Evolutionary conservation across 2,797 vertebrate genomes (phyloP).

Genomic region (Gymnoscopelus microlampas): DNA sequence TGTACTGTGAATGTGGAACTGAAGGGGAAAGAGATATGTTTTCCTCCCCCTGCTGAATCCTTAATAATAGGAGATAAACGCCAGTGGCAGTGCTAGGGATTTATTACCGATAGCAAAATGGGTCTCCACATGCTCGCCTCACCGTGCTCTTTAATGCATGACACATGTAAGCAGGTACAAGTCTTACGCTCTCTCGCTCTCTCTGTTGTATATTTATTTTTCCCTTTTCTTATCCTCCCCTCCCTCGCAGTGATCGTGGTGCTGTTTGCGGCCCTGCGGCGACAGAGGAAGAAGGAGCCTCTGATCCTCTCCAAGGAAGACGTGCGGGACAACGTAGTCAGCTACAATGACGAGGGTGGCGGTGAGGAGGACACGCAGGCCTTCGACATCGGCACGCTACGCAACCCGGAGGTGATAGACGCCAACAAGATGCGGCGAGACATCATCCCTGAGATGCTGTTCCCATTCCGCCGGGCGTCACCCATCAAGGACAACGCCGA

Average conservation of each 20-base stretch:
- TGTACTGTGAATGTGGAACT: constrained; percentile 58
- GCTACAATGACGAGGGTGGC: constrained; percentile 97
- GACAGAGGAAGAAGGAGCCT: constrained; percentile 97
- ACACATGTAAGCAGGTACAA: constrained; percentile 74
- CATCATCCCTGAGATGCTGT: constrained; percentile 93
- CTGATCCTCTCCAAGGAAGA: constrained; percentile 98
- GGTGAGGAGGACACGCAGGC: constrained; percentile 99
- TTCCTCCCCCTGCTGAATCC: constrained; percentile 64
- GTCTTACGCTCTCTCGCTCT: constrained; percentile 58
- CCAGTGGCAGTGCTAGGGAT: constrained; percentile 72
- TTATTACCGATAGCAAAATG: constrained; percentile 77
- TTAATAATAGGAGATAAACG: constrained; percentile 76
- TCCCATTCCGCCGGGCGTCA: constrained; percentile 91
- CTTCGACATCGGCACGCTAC: constrained; percentile 96
- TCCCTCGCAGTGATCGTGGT: constrained; percentile 92
- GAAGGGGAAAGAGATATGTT: constrained; percentile 46
- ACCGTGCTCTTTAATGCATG: constrained; percentile 71
- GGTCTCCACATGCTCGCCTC: constrained; percentile 63
- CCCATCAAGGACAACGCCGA: constrained; percentile 93
- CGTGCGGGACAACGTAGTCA: constrained; percentile 98
- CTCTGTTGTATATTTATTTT: background rate
- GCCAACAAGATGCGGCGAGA: constrained; percentile 94
- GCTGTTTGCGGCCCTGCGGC: constrained; percentile 93
- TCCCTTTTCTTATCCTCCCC: constrained; percentile 14
- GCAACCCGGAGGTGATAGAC: constrained; percentile 94